phyloP scores from a whole-genome alignment of 2,888 invertebrate genomes.

The Agriopis aurantiaria region DNA sequence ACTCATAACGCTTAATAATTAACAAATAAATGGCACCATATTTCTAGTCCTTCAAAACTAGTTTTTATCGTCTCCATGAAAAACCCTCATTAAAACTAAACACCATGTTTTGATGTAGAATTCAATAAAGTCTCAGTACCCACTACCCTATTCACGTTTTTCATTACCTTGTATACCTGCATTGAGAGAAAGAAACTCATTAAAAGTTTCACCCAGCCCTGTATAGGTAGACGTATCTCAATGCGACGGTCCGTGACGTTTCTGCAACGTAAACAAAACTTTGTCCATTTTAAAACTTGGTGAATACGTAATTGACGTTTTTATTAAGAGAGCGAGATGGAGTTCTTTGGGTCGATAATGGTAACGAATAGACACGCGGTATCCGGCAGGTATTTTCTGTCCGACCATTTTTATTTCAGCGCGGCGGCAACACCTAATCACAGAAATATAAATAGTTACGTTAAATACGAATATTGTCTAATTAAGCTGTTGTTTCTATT shows the following conservation, averaged over 20 bases:
- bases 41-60: too few species aligned
- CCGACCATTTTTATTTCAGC: background rate
- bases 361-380: conserved; percentile 16
- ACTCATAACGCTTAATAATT: too few species aligned
- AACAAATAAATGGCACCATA: too few species aligned
- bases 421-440: background rate
- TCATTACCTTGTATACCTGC: conserved; percentile 52
- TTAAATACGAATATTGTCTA: too few species aligned
- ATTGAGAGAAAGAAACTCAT: conserved; percentile 62
- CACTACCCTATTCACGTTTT: conserved; percentile 23
- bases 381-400: background rate
- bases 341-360: conserved; percentile 41
- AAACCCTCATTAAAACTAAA: too few species aligned
- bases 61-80: too few species aligned
- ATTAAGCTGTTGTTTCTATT: too few species aligned
- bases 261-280: conserved; percentile 63
- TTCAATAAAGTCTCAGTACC: background rate
- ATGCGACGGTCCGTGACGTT: conserved; percentile 48
- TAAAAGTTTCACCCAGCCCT: conserved; percentile 56
- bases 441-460: too few species aligned
- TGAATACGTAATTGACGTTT: conserved; percentile 55
- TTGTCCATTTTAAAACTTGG: conserved; percentile 55
- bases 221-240: conserved; percentile 46
- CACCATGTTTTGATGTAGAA: too few species aligned
- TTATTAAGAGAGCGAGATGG: conserved; percentile 45